Base-by-base conservation (phyloP, 1,140 invertebrate species). In the Aricia agestis region DNA sequence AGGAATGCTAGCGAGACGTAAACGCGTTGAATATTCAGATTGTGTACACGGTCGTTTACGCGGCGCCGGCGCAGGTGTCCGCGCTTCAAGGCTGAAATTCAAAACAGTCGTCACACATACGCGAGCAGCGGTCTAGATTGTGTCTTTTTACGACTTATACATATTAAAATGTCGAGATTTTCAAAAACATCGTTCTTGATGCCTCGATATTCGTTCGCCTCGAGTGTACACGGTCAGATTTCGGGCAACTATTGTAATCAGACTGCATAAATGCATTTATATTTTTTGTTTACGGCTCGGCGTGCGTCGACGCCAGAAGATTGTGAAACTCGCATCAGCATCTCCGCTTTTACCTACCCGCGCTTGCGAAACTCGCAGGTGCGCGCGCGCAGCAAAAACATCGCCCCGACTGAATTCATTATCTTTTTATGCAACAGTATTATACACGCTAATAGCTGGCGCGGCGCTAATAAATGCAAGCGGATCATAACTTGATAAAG, bases 61-160 rank as follows among this genome's bases (percentile, higher is more conserved):
- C 87, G 89, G 89, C 87, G 87, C 89, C 87, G 87, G 89, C 89
- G 89, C 89, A 90, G 87, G 87, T 90, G 89, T 81, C 84, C 83
- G 81, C 81, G 83, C 80, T 84, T 90, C 89, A 91, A 91, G 89
- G 89, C 87, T 91, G 89, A 91, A 91, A 91, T 89, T 89, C 89
- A 89, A 91, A 91, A 85, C 89, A 89, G 86, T 81, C 83, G 86
- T 89, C 89, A 91, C 86, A 87, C 89, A 88, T 86, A 86, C 83
- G 81, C 84, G 86, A 83, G 75, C 84, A 82, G 80, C 83, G 84
- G 82, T 83, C 86, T 84, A 82, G 80, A 81, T 86, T 85, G 80
- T 77, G 76, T 81, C 79, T 82, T 79, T 75, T 78, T 82, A 78
- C 87, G 72, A 36, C 63, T 57, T 31, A 66, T 66, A 32, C 42